phyloP scores from a whole-genome alignment of 2,113 vertebrate genomes.

The Hemicordylus capensis region DNA sequence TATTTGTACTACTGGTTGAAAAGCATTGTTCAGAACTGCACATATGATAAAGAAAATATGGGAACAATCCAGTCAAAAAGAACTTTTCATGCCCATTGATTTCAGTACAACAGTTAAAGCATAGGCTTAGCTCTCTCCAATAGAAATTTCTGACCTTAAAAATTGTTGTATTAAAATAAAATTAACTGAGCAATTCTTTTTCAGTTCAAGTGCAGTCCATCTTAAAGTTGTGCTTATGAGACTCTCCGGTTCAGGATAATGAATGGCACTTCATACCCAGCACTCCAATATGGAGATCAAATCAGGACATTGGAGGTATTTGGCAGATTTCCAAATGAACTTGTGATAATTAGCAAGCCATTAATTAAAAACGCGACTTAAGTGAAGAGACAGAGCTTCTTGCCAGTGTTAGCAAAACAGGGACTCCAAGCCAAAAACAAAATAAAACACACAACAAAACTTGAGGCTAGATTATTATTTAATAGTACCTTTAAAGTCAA shows the following conservation, averaged over 20 bases:
- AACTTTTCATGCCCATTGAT: neutral
- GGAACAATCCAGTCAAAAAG: neutral
- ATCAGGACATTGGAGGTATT: neutral
- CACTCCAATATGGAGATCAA: neutral
- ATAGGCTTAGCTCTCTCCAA: neutral
- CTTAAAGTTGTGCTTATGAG: neutral
- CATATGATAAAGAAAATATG: no score
- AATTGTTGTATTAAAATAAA: no score
- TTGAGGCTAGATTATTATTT: neutral
- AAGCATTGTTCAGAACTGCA: no score
- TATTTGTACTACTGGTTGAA: no score
- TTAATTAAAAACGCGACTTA: neutral
- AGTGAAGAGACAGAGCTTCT: neutral
- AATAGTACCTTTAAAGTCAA: neutral
- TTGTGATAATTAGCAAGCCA: neutral
- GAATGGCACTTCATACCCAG: neutral
- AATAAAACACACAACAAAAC: neutral
- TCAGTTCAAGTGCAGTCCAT: neutral
- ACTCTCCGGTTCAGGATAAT: neutral
- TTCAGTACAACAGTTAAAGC: neutral
- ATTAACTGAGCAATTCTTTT: neutral
- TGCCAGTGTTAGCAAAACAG: neutral
- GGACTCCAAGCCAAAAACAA: neutral
- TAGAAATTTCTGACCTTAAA: no score
- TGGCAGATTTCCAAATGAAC: neutral